Percentiles rank a stretch among this genome's conserved stretches.
These are phyloP conservation scores for Polypedilum vanderplanki DNA, from an alignment of 1,140 invertebrate species.

Conservation along the genomic window DNA sequence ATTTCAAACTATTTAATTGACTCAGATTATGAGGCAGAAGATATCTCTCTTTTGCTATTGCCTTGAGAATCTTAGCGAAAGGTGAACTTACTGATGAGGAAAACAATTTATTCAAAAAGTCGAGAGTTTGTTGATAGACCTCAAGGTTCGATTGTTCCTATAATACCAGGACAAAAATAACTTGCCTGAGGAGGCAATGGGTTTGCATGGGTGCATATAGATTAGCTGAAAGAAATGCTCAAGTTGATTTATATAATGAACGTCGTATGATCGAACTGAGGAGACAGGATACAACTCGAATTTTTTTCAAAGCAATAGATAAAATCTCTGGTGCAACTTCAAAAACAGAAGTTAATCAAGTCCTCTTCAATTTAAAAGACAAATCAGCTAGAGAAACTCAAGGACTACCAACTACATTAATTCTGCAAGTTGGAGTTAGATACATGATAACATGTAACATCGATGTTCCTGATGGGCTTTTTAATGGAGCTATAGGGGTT, in stretches of 20 bases:
- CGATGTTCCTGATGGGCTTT: slow-evolving; percentile 6
- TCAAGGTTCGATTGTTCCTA: slow-evolving; percentile 7
- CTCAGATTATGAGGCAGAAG: slow-evolving; percentile 35
- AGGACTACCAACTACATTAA: background rate
- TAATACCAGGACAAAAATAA: background rate
- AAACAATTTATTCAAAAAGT: slow-evolving; percentile 25
- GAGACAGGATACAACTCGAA: background rate
- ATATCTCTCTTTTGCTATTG: slow-evolving; percentile 32
- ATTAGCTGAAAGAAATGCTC: background rate
- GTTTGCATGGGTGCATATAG: background rate
- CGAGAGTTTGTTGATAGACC: slow-evolving; percentile 29
- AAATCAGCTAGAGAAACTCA: background rate
- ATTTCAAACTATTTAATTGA: slow-evolving; percentile 32
- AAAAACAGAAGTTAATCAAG: too few species aligned
- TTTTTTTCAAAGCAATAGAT: background rate
- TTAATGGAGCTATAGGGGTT: slow-evolving; percentile 6
- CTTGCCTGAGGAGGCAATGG: slow-evolving; percentile 25
- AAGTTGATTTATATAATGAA: background rate
- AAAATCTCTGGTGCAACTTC: too few species aligned
- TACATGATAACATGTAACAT: slow-evolving; percentile 29
- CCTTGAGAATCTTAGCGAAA: slow-evolving; percentile 34
- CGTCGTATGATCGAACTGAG: background rate
- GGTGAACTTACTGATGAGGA: slow-evolving; percentile 30
- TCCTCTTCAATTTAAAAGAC: too few species aligned
- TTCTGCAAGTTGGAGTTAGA: background rate